These are phyloP conservation scores for Rhynchomys soricoides DNA, from an alignment of 2,113 vertebrate species.

Conservation along the genomic window DNA sequence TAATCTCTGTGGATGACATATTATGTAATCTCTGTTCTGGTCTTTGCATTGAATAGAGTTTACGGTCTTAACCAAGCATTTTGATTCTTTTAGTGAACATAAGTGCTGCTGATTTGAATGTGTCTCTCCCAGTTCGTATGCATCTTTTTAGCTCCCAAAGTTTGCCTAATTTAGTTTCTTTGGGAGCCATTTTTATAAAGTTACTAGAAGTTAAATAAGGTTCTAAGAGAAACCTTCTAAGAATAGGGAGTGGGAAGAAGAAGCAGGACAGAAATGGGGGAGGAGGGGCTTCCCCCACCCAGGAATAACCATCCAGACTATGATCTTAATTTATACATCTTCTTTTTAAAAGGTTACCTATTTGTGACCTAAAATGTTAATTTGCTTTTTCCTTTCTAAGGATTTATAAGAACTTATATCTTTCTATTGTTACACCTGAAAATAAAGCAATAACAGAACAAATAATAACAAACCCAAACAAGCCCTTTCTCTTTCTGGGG, in stretches of 20 bases:
- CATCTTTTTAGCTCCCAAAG: neutral
- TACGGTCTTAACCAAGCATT: neutral
- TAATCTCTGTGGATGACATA: neutral
- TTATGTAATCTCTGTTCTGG: neutral
- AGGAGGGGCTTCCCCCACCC: neutral
- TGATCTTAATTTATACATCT: neutral
- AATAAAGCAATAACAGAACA: neutral
- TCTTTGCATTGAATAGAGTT: conserved; percentile 44
- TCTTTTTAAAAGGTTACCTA: neutral
- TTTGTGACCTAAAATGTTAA: conserved; percentile 3
- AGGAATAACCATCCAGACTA: neutral
- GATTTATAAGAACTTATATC: neutral
- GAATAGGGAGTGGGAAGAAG: neutral
- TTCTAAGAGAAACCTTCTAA: neutral
- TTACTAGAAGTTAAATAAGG: conserved; percentile 30
- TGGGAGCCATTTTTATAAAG: neutral
- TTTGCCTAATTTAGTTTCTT: neutral
- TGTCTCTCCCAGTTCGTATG: neutral
- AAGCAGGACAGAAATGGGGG: neutral
- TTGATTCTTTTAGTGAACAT: neutral
- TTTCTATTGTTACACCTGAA: neutral
- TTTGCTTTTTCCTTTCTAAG: neutral
- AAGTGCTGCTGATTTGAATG: conserved; percentile 32
- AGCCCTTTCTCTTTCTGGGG: neutral
- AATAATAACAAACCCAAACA: neutral